These are phyloP conservation scores for Leptonema lineaticorne DNA, from an alignment of 1,140 invertebrate species.

Conservation along the genomic window DNA sequence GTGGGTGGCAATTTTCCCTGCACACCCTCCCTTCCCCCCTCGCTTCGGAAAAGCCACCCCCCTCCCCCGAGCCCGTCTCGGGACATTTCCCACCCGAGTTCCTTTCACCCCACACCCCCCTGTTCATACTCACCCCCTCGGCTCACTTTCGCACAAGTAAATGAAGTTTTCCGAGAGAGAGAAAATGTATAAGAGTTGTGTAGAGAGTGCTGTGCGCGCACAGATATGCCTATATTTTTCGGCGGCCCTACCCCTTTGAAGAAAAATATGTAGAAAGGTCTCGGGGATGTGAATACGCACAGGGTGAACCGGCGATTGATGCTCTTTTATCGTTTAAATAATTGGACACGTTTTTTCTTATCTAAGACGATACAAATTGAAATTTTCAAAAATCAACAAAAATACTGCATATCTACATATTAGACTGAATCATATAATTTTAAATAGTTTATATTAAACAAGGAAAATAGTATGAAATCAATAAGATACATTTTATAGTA, in stretches of 20 bases:
- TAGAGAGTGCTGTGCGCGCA: slow-evolving; percentile 25
- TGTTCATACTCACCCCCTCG: background rate
- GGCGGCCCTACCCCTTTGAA: slow-evolving; percentile 41
- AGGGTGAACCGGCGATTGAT: slow-evolving; percentile 10
- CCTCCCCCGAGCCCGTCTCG: background rate
- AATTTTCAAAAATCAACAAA: too few relatives aligned
- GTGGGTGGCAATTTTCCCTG: background rate
- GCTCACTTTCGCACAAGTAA: slow-evolving; percentile 34
- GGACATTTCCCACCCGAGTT: too few relatives aligned
- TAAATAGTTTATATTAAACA: too few relatives aligned
- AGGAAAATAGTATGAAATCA: too few relatives aligned
- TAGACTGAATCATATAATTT: too few relatives aligned
- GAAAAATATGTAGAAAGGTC: slow-evolving; percentile 43
- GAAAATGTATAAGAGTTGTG: slow-evolving; percentile 30
- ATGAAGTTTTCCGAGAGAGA: slow-evolving; percentile 40
- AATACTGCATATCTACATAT: too few relatives aligned
- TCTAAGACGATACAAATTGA: too few relatives aligned
- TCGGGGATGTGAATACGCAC: slow-evolving; percentile 40
- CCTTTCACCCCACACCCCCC: background rate
- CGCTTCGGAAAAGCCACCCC: background rate
- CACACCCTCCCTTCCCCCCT: background rate
- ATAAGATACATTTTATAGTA: too few relatives aligned
- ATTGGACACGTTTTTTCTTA: too few relatives aligned
- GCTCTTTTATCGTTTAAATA: too few relatives aligned
- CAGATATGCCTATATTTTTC: slow-evolving; percentile 42